Evolutionary conservation across 2,888 invertebrate genomes (phyloP), one percentile per base, ranked within the genome.

Genomic region (Hylaea fasciaria): DNA sequence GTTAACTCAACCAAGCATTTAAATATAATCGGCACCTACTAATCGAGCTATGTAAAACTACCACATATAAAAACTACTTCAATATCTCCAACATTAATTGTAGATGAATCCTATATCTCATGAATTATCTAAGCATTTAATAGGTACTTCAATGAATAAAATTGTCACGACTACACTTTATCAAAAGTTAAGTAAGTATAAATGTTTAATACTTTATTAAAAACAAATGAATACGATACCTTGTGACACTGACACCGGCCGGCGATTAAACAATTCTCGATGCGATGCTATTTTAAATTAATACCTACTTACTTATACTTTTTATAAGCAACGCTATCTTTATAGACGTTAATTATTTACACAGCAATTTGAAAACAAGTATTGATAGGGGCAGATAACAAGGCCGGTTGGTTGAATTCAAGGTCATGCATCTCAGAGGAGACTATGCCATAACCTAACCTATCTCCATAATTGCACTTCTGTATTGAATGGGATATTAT

Each of bases 401-500:
- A 12, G 16, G 35, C 1, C 9, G 1, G 16, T 14, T 14, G 35
- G 16, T 50, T 50, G 46, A 13, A n/a, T 56, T 39, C 60, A 65
- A 65, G 63, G 63, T 52, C 54, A 29, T 22, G 16, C 8, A 16
- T 17, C 29, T 29, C 11, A 3, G 32, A 45, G 57, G 43, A 32
- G 48, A 44, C 48, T 46, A 60, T 3, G 22, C 22, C 2, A 22
- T n/a, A n/a, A 58, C 62, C 29, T 63, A 66, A 57, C 56, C 56
- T 61, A 45, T 9, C 56, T 40, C 29, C 54, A 13, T 7, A 64
- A 61, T 54, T 50, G 17, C 7, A 46, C 57, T 59, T 41, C 53
- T 56, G 51, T 67, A 39, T 13, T 37, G 9, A 48, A 12, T 29
- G 13, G 22, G 17, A 40, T n/a, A 49, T 9, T 11, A 8, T 11